Conservation (phyloP, 2,888 invertebrate species). For the Diarsia dahlii region DNA sequence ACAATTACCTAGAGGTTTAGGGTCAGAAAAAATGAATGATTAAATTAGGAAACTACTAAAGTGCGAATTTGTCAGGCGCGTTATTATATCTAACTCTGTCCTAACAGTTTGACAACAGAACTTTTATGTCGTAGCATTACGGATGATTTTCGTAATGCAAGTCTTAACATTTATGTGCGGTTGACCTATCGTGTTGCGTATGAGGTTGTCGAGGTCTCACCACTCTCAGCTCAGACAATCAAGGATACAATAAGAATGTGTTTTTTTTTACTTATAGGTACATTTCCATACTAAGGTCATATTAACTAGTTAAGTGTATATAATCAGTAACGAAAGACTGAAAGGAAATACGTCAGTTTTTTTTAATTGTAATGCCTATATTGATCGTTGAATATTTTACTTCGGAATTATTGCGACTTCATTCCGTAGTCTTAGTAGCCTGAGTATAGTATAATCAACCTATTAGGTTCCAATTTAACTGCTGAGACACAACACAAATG, state of each 20-base stretch:
- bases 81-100: neutral
- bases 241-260: conserved; percentile 29
- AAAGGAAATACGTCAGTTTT: neutral
- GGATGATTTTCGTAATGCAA: neutral
- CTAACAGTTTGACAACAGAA: neutral
- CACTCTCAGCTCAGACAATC: conserved; percentile 10
- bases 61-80: neutral
- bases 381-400: neutral
- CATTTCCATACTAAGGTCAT: conserved; percentile 33
- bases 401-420: neutral
- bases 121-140: neutral
- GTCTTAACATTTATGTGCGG: neutral
- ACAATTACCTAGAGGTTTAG: neutral
- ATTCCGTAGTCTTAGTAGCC: neutral
- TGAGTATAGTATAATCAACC: neutral
- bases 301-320: neutral
- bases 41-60: neutral
- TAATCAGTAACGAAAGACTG: neutral
- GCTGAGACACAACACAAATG: neutral
- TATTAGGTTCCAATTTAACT: neutral
- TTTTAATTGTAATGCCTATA: too few relatives aligned
- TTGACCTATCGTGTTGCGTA: conserved; percentile 14
- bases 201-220: conserved; percentile 17
- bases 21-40: neutral
- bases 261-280: conserved; percentile 3